phyloP scores from a whole-genome alignment of 1,140 invertebrate species.

The Sycobia sp. region DNA sequence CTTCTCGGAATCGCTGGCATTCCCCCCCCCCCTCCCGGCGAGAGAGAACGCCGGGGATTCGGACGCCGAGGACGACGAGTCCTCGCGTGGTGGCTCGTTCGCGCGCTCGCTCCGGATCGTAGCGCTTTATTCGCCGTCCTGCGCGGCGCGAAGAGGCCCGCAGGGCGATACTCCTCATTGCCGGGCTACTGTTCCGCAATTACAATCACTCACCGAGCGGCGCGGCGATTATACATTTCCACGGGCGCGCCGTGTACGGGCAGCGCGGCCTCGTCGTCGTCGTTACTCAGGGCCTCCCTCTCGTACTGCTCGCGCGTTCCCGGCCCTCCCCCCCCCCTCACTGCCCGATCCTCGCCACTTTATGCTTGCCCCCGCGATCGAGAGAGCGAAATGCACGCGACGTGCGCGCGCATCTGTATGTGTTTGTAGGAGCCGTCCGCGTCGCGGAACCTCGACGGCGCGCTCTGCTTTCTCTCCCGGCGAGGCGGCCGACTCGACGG shows the following conservation, averaged over 20 bases:
- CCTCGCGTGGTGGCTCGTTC: neutral
- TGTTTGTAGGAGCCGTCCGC: no score
- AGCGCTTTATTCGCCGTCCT: neutral
- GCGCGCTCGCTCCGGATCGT: no score
- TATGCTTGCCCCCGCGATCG: conserved; percentile 14
- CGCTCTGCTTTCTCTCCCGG: no score
- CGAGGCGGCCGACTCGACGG: no score
- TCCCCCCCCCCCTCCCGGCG: no score
- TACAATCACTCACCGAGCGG: conserved; percentile 47
- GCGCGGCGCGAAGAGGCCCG: conserved; percentile 1
- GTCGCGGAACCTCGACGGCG: no score
- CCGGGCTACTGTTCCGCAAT: conserved; percentile 51
- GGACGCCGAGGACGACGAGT: neutral
- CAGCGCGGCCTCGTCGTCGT: neutral
- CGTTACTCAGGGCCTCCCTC: neutral
- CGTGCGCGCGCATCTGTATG: no score
- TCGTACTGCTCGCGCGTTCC: neutral
- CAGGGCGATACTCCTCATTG: conserved; percentile 27
- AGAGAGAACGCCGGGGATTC: neutral
- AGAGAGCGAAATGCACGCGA: neutral
- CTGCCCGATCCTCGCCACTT: neutral
- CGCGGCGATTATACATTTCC: no score
- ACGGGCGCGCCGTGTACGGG: no score
- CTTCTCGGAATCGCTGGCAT: no score
- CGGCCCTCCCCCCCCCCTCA: neutral